These are phyloP conservation scores for Siderastrea siderea DNA, from an alignment of 92 coral and sea anemone genomes.

Conservation along the genomic window DNA sequence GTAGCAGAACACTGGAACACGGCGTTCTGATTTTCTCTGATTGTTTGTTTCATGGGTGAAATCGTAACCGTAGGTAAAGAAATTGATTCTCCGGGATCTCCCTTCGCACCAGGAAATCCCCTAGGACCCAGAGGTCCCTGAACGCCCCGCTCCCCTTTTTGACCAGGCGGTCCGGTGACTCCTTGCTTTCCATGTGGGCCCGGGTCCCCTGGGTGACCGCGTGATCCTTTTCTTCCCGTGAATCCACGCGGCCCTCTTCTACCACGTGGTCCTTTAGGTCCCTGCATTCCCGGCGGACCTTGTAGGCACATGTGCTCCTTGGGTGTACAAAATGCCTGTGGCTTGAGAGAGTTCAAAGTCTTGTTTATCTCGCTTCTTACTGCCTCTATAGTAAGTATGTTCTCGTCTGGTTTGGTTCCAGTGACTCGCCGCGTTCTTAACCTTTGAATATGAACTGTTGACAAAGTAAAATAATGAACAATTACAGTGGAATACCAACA, in stretches of 20 bases:
- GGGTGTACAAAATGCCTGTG: constrained; percentile 26
- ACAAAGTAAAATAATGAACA: neutral
- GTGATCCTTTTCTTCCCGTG: constrained; percentile 42
- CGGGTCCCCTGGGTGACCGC: constrained; percentile 16
- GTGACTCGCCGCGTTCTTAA: constrained; percentile 13
- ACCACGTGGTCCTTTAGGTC: constrained; percentile 40
- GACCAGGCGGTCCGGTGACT: constrained; percentile 16
- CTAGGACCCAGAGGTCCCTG: constrained; percentile 24
- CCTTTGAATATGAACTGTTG: neutral
- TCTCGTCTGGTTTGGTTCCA: neutral
- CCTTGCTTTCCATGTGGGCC: constrained; percentile 44
- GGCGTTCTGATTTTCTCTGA: constrained; percentile 36
- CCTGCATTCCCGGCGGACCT: constrained; percentile 56
- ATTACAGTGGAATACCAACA: no score
- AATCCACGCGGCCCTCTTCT: constrained; percentile 38
- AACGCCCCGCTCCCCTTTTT: neutral
- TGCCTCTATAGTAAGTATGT: neutral
- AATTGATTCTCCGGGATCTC: constrained; percentile 45
- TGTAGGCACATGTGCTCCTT: constrained; percentile 24
- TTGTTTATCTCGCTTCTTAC: constrained; percentile 51
- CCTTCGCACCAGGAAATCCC: constrained; percentile 32
- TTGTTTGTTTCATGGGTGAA: constrained; percentile 13
- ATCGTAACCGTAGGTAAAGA: constrained; percentile 12
- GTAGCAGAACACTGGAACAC: constrained; percentile 43
- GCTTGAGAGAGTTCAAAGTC: constrained; percentile 10